These are phyloP conservation scores for Halesus radiatus DNA, from an alignment of 1,140 invertebrate species.

Conservation along the genomic window DNA sequence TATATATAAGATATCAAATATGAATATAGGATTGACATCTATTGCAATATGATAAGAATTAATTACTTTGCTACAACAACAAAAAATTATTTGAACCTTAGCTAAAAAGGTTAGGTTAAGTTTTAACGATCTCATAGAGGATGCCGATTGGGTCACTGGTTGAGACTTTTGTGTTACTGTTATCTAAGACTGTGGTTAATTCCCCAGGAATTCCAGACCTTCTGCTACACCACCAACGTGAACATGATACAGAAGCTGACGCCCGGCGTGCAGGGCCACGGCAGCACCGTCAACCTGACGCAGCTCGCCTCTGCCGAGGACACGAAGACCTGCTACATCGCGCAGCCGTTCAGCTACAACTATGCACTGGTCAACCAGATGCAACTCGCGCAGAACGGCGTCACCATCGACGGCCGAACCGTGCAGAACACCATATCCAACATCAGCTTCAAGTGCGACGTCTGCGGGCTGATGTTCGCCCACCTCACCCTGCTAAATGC, in stretches of 20 bases:
- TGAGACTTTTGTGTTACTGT: too few species aligned
- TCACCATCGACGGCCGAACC: conserved; percentile 46
- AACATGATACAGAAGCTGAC: conserved; percentile 76
- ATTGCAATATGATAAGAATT: too few species aligned
- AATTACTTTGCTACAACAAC: too few species aligned
- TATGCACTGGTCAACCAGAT: conserved; percentile 77
- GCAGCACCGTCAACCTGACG: conserved; percentile 75
- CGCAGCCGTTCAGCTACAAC: conserved; percentile 79
- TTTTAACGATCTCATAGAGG: too few species aligned
- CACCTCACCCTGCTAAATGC: conserved; percentile 84
- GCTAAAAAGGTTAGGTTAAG: too few species aligned
- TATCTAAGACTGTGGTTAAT: too few species aligned
- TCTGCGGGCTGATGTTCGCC: conserved; percentile 86
- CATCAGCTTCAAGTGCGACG: conserved; percentile 88
- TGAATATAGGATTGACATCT: too few species aligned
- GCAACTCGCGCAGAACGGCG: conserved; percentile 72
- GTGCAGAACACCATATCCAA: conserved; percentile 80
- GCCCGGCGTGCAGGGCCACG: conserved; percentile 66
- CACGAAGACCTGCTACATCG: conserved; percentile 79
- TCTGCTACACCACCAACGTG: conserved; percentile 78
- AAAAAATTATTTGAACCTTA: too few species aligned
- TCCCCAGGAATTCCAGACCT: conserved; percentile 74
- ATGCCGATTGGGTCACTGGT: too few species aligned
- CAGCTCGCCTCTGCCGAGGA: conserved; percentile 73
- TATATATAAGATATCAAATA: too few species aligned